These are phyloP conservation scores for Vespertilio murinus DNA, from an alignment of 2,797 vertebrate species.

Conservation along the genomic window DNA sequence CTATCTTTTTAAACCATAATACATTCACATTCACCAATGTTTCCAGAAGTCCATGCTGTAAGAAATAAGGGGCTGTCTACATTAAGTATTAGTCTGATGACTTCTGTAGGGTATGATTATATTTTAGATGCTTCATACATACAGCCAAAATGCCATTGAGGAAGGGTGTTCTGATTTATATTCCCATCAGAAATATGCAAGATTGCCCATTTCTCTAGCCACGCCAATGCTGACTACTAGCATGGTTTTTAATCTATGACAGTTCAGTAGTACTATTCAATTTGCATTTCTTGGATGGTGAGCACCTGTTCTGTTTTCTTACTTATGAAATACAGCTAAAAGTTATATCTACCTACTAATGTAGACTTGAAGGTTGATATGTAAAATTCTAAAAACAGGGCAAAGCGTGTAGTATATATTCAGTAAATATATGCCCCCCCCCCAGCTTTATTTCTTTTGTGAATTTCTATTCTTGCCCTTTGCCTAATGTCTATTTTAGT, in stretches of 20 bases:
- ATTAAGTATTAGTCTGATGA: background rate
- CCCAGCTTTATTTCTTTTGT: background rate
- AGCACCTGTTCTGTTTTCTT: background rate
- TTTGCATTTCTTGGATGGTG: background rate
- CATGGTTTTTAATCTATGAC: background rate
- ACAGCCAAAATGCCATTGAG: background rate
- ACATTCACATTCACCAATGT: background rate
- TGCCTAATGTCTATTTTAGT: background rate
- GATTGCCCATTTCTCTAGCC: background rate
- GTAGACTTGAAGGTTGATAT: background rate
- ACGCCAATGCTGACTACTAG: no score
- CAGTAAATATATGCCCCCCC: background rate
- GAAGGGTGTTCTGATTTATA: background rate
- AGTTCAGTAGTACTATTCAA: background rate
- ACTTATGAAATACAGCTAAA: background rate
- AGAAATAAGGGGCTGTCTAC: background rate
- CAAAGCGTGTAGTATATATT: background rate
- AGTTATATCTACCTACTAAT: background rate
- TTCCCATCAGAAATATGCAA: background rate
- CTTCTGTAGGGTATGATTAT: background rate
- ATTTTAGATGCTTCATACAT: background rate
- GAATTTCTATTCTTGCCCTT: slow-evolving; percentile 25
- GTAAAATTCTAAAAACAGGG: background rate
- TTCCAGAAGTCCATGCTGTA: slow-evolving; percentile 1
- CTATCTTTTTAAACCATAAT: background rate